Evolutionary conservation across 2,113 vertebrate species (phyloP), one percentile per base, ranked within the genome.

Genomic region (Cyanistes caeruleus): DNA sequence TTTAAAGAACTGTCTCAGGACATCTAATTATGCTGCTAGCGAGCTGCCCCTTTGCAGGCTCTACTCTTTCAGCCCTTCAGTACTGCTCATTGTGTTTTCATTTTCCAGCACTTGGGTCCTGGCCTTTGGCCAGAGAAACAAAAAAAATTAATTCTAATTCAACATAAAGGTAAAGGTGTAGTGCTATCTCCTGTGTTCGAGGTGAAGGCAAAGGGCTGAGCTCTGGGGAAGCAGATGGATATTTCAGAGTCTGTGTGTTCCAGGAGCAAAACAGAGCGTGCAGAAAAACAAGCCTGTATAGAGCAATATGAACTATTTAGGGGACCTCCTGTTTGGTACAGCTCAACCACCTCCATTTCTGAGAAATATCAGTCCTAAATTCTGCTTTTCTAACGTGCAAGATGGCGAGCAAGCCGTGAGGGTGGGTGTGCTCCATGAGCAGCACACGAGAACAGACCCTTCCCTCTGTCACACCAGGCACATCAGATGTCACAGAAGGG

Each of bases 151-250:
- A 64, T 84, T 89, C 14, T 67, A 93, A 68, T 84, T 79, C 33
- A 49, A 43, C 15, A 11, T 53, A 43, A 73, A 81, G 18, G 30
- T 53, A 73, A 85, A 86, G 43, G 44, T 22, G 43, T 20, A 64
- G 55, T 24, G 70, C 37, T 27, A 15, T 39, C 68, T 83, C 33
- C 35, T 64, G 73, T 52, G 37, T 75, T 56, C 0, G 1, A 52
- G 75, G 53, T 89, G 83, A 87, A 63, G 78, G 43, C 68, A 73
- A 80, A 88, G 60, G 44, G 49, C 86, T 93, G 82, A 70, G 67
- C 82, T 79, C 79, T 73, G 72, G 70, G 87, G 70, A 93, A 88
- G 67, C 16, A 86, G 52, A 2, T 55, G 48, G 23, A 7, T 77
- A 17, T 81, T 90, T 89, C 19, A 33, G 59, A 58, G 35, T 55